Base-by-base conservation (phyloP, 1,140 invertebrate genomes). In the Cydia fagiglandana region DNA sequence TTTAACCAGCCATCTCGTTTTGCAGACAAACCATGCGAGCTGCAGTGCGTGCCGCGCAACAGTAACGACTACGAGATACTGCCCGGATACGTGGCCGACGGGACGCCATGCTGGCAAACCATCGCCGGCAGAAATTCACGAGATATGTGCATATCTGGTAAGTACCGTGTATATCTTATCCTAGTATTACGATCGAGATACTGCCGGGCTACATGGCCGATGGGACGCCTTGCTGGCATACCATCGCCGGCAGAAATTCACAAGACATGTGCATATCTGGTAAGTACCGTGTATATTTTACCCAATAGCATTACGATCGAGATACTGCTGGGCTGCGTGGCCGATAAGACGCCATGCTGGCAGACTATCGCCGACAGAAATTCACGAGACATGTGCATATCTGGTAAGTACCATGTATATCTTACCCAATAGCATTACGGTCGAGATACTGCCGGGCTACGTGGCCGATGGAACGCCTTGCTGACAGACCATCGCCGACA, bases 331-430 rank as follows among this genome's bases (percentile, higher is more conserved):
- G 45, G 12, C 12, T 47, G 3, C 13, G 45, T 47, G 45, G 45
- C 94, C 0, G 96, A 97, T 86, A 96, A 96, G 12, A 97, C 97
- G 1, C 96, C 96, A 2, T 97, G 96, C 81, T 95, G 95, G 66
- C 95, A 96, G 41, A 96, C 95, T 88, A 97, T 97, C 80, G 94
- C 96, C 80, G 96, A 96, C 20, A 75, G 13, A 28, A 17, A 75
- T 15, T 30, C 30, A 15, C 17, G 24, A 24, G 61, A 24, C 15
- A 61, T 75, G 20, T 38, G 30, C n/a, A 64, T 28, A 61, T 20
- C 53, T 17, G 34, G 73, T 50, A 68, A 30, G 28, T 38, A 2
- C 47, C 12, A 1, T 15, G 10, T 41, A 41, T n/a, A n/a, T n/a
- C n/a, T n/a, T n/a, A n/a, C n/a, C n/a, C n/a, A n/a, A n/a, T n/a